Conservation (phyloP, 2,888 invertebrate genomes). For the Euplagia quadripunctaria region DNA sequence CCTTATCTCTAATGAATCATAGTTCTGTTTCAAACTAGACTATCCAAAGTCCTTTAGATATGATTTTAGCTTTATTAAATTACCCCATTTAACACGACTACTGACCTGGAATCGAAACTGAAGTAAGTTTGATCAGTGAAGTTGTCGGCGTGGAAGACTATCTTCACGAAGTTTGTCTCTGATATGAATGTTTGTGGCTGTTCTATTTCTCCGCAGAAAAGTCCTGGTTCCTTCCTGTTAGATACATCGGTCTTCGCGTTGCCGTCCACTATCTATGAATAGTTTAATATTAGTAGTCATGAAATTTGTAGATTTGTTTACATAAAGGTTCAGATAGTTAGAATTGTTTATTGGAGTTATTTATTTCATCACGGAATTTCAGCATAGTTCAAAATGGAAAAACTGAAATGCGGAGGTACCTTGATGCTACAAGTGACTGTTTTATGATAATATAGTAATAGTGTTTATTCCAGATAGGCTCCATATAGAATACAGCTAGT, state of each 20-base stretch:
- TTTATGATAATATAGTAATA: not conserved
- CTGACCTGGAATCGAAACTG: conserved; percentile 90
- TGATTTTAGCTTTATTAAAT: conserved; percentile 87
- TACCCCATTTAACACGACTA: conserved; percentile 82
- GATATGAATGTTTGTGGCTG: conserved; percentile 98
- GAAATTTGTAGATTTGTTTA: not conserved
- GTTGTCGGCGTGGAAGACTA: conserved; percentile 96
- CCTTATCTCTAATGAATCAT: conserved; percentile 9
- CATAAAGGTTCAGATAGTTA: not conserved
- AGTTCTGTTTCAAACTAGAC: not conserved
- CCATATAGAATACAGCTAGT: too few species aligned
- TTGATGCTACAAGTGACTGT: not conserved
- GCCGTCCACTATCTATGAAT: conserved; percentile 94
- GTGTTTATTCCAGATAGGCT: too few species aligned
- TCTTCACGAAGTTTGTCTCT: conserved; percentile 96
- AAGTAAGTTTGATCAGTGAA: conserved; percentile 97
- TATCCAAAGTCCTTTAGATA: not conserved
- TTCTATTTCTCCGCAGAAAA: conserved; percentile 97
- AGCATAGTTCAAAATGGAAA: too few species aligned
- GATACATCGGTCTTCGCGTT: conserved; percentile 96
- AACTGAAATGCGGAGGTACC: too few species aligned
- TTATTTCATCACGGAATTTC: not conserved
- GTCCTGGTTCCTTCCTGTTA: conserved; percentile 95
- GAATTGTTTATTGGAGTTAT: conserved; percentile 6
- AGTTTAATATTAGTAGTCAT: not conserved